Evolutionary conservation across 2,797 vertebrate genomes (phyloP).

Genomic region (Myotis daubentonii): DNA sequence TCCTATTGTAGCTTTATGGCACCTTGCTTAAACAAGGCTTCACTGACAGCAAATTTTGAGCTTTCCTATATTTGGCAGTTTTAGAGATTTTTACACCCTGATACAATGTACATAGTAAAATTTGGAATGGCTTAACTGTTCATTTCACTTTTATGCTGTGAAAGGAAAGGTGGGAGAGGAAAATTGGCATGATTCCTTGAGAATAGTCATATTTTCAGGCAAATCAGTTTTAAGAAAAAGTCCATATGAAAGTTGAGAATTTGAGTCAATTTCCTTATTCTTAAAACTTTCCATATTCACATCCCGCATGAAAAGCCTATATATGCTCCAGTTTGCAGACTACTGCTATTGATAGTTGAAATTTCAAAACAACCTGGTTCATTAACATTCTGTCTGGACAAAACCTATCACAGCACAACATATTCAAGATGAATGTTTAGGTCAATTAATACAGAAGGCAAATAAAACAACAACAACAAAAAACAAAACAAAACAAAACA

Average conservation of each 20-base stretch:
- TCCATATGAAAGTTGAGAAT: background rate
- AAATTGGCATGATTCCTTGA: conserved; percentile 25
- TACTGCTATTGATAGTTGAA: background rate
- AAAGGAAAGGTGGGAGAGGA: conserved; percentile 24
- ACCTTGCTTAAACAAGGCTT: conserved; percentile 15
- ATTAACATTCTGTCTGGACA: conserved; percentile 1
- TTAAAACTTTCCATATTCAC: background rate
- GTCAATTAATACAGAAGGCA: background rate
- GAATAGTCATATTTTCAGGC: background rate
- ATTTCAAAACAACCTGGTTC: background rate
- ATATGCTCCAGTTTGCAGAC: background rate
- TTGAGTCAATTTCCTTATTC: too few relatives aligned
- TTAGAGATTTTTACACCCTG: conserved; percentile 49
- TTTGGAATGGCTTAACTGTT: background rate
- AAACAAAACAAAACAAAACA: background rate
- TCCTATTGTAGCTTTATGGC: conserved; percentile 3
- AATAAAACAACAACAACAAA: background rate
- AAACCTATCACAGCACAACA: background rate
- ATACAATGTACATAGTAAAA: background rate
- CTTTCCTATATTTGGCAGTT: conserved; percentile 40
- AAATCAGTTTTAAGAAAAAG: conserved; percentile 12
- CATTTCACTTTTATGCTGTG: background rate
- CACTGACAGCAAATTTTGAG: background rate
- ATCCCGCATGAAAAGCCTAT: background rate
- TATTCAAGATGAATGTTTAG: background rate